phyloP scores from a whole-genome alignment of 2,113 vertebrate genomes.

The Sinosuthora webbiana region DNA sequence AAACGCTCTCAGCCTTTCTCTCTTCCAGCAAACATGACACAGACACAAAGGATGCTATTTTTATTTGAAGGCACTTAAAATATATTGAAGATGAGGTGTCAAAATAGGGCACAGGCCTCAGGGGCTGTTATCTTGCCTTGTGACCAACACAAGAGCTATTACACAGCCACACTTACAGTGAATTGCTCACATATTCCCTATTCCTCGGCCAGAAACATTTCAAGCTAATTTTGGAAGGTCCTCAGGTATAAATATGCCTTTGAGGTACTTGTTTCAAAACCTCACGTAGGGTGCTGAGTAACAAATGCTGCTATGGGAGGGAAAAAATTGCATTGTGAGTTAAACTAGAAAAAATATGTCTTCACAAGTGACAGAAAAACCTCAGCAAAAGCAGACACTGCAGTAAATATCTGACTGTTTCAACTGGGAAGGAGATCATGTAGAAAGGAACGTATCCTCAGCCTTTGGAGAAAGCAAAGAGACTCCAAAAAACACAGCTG shows the following conservation, averaged over 20 bases:
- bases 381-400: background rate
- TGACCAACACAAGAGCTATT: background rate
- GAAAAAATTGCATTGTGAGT: background rate
- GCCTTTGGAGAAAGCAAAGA: background rate
- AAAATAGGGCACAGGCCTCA: background rate
- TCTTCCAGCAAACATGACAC: background rate
- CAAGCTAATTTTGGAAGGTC: background rate
- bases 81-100: background rate
- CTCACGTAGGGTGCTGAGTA: background rate
- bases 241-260: background rate
- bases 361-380: accelerated
- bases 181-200: background rate
- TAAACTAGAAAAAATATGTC: background rate
- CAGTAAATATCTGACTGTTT: background rate
- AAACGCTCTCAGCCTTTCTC: background rate
- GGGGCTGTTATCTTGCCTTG: background rate
- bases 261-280: background rate
- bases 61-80: background rate
- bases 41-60: background rate
- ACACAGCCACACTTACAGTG: background rate
- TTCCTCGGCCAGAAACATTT: background rate
- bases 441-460: background rate
- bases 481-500: background rate
- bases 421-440: accelerated
- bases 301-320: background rate